A percentile compares a stretch with the other conserved stretches of the same genome.
phyloP scores from a whole-genome alignment of 2,113 vertebrate genomes.

The Gasterosteus aculeatus region DNA sequence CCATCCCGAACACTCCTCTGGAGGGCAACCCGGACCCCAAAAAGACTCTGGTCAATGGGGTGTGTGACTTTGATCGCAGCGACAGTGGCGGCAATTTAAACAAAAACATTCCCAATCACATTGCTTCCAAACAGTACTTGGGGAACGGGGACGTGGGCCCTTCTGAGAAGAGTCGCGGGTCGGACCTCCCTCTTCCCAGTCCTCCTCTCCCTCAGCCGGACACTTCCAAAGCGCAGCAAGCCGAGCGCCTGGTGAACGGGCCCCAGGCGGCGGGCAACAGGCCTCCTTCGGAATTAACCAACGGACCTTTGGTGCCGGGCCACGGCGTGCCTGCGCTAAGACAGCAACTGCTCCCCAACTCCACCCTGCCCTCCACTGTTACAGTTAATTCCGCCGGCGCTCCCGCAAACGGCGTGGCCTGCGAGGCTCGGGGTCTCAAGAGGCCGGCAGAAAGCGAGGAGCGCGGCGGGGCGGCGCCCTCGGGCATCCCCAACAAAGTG shows the following conservation, averaged over 20 bases:
- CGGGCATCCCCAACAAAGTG: conserved; percentile 97
- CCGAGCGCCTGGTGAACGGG: conserved; percentile 94
- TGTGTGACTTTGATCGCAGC: conserved; percentile 96
- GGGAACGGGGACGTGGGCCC: conserved; percentile 96
- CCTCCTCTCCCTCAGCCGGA: conserved; percentile 90
- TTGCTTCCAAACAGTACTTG: conserved; percentile 97
- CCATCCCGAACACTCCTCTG: conserved; percentile 71
- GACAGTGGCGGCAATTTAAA: conserved; percentile 86
- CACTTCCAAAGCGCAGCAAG: conserved; percentile 98
- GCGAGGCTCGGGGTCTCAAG: conserved; percentile 91
- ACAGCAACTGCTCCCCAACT: conserved; percentile 88
- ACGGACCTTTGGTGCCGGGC: conserved; percentile 92
- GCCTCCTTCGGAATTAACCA: conserved; percentile 87
- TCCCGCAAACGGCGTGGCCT: conserved; percentile 89
- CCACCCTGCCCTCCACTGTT: conserved; percentile 86
- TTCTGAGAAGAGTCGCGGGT: conserved; percentile 83
- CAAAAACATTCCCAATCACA: conserved; percentile 99
- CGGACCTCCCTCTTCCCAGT: conserved; percentile 80
- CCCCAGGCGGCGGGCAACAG: conserved; percentile 87
- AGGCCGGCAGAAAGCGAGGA: conserved; percentile 92
- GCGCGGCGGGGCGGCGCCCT: conserved; percentile 79
- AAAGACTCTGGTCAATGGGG: conserved; percentile 94
- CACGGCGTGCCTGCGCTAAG: conserved; percentile 86
- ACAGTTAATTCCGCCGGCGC: conserved; percentile 85
- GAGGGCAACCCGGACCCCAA: conserved; percentile 90